Conservation (phyloP, 2,113 vertebrate species). For the Thymallus thymallus region DNA sequence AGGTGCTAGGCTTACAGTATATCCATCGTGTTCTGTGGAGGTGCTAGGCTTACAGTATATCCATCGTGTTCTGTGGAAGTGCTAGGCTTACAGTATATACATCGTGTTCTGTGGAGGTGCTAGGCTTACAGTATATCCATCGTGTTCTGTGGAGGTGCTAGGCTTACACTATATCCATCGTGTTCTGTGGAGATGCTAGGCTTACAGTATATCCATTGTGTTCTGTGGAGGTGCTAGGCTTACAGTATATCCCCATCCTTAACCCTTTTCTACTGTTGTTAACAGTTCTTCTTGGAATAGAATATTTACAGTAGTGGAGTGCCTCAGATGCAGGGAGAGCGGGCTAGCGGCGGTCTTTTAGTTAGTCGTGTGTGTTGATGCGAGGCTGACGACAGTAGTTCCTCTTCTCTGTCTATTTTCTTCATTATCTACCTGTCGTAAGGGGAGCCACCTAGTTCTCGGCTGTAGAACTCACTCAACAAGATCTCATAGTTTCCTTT, state of each 20-base stretch:
- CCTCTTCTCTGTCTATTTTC: constrained; percentile 60
- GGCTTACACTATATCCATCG: too few relatives aligned
- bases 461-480: constrained; percentile 1
- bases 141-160: not conserved
- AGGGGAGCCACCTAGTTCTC: constrained; percentile 13
- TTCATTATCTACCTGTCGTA: constrained; percentile 51
- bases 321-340: not conserved
- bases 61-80: too few relatives aligned
- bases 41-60: too few relatives aligned
- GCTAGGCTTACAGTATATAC: not conserved
- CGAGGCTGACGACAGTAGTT: constrained; percentile 58
- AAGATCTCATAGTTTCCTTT: not conserved
- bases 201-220: not conserved
- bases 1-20: not conserved
- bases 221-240: not conserved
- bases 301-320: not conserved
- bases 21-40: not conserved
- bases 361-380: constrained; percentile 51
- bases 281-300: not conserved
- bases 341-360: constrained; percentile 28
- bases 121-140: too few relatives aligned
- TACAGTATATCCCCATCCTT: too few relatives aligned
- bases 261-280: too few relatives aligned
- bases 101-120: not conserved
- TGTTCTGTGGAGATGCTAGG: not conserved